A percentile compares a stretch with the other conserved stretches of the same genome.
Evolutionary conservation across 2,797 vertebrate species (phyloP).

Genomic region (Pseudochromis fuscus): DNA sequence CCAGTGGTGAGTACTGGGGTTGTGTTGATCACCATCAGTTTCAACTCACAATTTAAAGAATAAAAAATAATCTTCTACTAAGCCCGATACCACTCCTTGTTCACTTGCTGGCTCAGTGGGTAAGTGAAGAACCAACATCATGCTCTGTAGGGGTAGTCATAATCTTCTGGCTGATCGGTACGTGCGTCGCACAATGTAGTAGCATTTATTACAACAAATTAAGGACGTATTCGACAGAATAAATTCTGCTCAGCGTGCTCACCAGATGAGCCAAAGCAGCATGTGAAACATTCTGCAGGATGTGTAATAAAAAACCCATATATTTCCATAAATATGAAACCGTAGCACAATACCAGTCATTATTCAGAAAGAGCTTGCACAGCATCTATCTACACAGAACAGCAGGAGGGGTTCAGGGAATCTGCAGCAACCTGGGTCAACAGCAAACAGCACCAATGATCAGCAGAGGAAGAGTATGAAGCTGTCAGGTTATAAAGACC

Average conservation of each 20-base stretch:
- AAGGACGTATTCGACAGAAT: not conserved
- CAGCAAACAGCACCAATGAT: constrained; percentile 30
- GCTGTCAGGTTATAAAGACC: constrained; percentile 40
- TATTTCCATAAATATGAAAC: constrained; percentile 51
- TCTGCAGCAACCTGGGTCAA: constrained; percentile 33
- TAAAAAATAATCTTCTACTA: no score
- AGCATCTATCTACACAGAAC: constrained; percentile 45
- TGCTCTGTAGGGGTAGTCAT: no score
- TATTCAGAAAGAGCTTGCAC: constrained; percentile 45
- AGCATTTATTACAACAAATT: constrained; percentile 14
- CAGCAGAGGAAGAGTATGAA: constrained; percentile 15
- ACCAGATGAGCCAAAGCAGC: constrained; percentile 7
- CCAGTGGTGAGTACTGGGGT: no score
- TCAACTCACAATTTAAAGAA: no score
- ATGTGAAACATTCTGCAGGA: constrained; percentile 18
- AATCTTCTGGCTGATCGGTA: not conserved
- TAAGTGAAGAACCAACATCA: not conserved
- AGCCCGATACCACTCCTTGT: no score
- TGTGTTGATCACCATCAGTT: not conserved
- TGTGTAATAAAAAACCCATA: constrained; percentile 15
- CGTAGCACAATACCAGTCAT: constrained; percentile 32
- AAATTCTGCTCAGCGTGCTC: not conserved
- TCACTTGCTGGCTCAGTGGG: no score
- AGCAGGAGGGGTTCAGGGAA: constrained; percentile 35
- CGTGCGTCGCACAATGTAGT: not conserved